Percentiles rank a stretch among this genome's conserved stretches.
phyloP scores from a whole-genome alignment of 1,140 invertebrate species.

The Teleogryllus occipitalis region DNA sequence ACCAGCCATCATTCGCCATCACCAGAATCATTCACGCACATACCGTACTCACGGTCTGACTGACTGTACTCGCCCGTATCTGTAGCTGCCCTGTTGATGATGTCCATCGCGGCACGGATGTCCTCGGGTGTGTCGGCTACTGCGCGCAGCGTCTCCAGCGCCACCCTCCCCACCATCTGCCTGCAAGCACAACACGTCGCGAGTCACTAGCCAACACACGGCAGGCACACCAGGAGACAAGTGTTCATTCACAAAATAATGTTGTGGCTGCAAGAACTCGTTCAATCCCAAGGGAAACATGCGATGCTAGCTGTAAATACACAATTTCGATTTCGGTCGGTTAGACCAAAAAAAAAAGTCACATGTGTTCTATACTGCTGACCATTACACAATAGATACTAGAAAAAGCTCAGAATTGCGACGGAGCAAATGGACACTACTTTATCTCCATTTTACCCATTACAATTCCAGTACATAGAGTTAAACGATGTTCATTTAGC shows the following conservation, averaged over 20 bases:
- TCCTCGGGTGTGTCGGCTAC: slow-evolving; percentile 31
- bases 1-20: too few species aligned
- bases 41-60: not conserved
- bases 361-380: too few species aligned
- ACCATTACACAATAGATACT: too few species aligned
- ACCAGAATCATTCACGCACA: not conserved
- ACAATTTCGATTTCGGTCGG: too few species aligned
- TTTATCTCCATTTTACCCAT: too few species aligned
- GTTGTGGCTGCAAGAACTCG: not conserved
- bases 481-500: too few species aligned
- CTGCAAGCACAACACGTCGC: slow-evolving; percentile 33
- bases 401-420: too few species aligned
- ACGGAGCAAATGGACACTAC: too few species aligned
- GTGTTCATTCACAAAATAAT: not conserved
- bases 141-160: slow-evolving; percentile 36
- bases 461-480: too few species aligned
- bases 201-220: not conserved
- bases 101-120: slow-evolving; percentile 31
- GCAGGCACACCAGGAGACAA: not conserved
- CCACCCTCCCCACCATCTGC: slow-evolving; percentile 34
- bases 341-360: too few species aligned
- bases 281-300: too few species aligned
- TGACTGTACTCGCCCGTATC: slow-evolving; percentile 33
- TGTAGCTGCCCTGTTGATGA: slow-evolving; percentile 28
- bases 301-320: too few species aligned